phyloP scores from a whole-genome alignment of 2,113 vertebrate species.

The Ellobius talpinus region DNA sequence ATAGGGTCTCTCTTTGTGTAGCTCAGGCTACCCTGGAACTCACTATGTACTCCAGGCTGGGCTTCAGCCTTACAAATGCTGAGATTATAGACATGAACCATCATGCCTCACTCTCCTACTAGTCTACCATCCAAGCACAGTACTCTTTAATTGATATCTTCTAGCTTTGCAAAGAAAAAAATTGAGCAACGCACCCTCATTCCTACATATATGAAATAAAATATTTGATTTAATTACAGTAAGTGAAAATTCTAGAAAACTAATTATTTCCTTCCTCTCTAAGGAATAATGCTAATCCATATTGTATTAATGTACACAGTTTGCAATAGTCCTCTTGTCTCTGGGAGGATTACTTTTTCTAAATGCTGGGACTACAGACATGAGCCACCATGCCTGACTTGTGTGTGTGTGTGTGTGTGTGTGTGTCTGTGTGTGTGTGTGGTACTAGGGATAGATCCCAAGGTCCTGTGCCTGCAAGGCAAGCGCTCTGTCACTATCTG shows the following conservation, averaged over 20 bases:
- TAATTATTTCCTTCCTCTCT: constrained; percentile 14
- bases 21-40: background rate
- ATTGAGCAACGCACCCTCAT: background rate
- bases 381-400: background rate
- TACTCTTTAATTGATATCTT: background rate
- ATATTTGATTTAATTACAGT: background rate
- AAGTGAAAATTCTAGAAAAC: constrained; percentile 38
- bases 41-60: background rate
- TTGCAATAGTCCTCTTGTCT: background rate
- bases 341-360: no score
- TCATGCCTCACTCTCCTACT: background rate
- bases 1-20: background rate
- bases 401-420: background rate
- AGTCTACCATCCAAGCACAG: background rate
- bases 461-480: background rate
- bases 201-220: constrained; percentile 33
- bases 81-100: background rate
- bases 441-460: background rate
- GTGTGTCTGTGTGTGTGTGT: no score
- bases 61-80: background rate
- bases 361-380: background rate
- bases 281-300: constrained; percentile 16
- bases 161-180: constrained; percentile 17
- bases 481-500: background rate
- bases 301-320: background rate